Evolutionary conservation across 37 sponge, comb jelly and placozoan genomes (phyloP).

Genomic region (Halisarca cf. caerulea): DNA sequence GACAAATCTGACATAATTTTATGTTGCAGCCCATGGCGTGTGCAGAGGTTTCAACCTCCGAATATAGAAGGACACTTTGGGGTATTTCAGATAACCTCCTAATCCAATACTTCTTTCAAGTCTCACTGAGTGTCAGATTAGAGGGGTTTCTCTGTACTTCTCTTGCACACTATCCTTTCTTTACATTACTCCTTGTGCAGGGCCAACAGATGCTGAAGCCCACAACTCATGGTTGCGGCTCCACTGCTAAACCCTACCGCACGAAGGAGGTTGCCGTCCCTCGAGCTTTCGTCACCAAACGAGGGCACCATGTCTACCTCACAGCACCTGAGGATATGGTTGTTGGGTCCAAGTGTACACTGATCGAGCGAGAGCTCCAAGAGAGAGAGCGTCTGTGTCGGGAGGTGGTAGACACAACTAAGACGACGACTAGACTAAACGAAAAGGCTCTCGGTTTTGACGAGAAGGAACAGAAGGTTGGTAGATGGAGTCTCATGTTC

Average conservation of each 20-base stretch:
- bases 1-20: too few species aligned
- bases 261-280: slow-evolving; percentile 8
- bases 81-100: too few species aligned
- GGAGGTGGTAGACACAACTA: slow-evolving; percentile 4
- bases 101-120: too few species aligned
- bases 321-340: slow-evolving; percentile 25
- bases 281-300: neutral
- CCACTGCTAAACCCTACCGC: slow-evolving; percentile 10
- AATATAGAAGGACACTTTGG: too few species aligned
- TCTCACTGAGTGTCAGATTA: too few species aligned
- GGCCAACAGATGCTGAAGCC: neutral
- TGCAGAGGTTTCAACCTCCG: too few species aligned
- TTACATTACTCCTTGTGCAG: neutral
- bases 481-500: too few species aligned
- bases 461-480: slow-evolving; percentile 5
- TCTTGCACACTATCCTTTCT: neutral
- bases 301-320: slow-evolving; percentile 24
- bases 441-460: slow-evolving; percentile 6
- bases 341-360: neutral
- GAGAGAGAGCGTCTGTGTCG: slow-evolving; percentile 23
- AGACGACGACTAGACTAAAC: slow-evolving; percentile 17
- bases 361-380: neutral
- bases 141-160: too few species aligned
- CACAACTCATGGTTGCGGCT: neutral
- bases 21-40: too few species aligned